Evolutionary conservation across 1,140 invertebrate species (phyloP), one percentile per base, ranked within the genome.

Genomic region (Pseudomyrmex gracilis): DNA sequence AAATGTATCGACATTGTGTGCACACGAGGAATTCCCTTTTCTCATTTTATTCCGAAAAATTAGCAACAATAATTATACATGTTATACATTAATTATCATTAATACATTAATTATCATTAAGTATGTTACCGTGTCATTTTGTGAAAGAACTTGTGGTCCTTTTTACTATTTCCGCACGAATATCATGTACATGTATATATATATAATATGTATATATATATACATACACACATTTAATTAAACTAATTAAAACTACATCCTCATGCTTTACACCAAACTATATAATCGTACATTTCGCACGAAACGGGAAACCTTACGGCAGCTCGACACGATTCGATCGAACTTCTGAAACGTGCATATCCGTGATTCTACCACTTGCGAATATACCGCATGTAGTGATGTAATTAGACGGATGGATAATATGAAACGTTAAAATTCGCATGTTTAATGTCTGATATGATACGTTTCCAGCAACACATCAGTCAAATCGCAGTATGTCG

Each of bases 381-480:
- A 43, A 43, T 55, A 45, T 74, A 13, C 13, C 20, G 43, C 57
- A 74, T 5, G 34, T 61, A n/a, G 20, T 45, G 20, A 61, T 63
- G 20, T 74, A 73, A 73, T 73, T 73, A 74, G 20, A 63, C 45
- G 24, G 12, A 10, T 24, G n/a, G 15, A 4, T 49, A 61, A 74
- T 45, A 60, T 4, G 10, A 74, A 57, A 51, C 49, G 49, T 51
- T 13, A 9, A 74, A 74, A 47, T 74, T 74, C 45, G 47, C 15
- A 24, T 74, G 57, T 47, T 74, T 63, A 74, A 63, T 34, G 15
- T 74, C 49, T 24, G 73, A 74, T 61, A 20, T 22, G 20, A 1
- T 1, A 10, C 43, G 13, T 47, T 34, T 5, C 12, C 55, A 12
- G 10, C 15, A 1, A 43, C 13, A 43, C 13, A 63, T 74, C 43